Evolutionary conservation across 2,113 vertebrate species (phyloP), one percentile per base, ranked within the genome.

Genomic region (Lophotis ruficrista): DNA sequence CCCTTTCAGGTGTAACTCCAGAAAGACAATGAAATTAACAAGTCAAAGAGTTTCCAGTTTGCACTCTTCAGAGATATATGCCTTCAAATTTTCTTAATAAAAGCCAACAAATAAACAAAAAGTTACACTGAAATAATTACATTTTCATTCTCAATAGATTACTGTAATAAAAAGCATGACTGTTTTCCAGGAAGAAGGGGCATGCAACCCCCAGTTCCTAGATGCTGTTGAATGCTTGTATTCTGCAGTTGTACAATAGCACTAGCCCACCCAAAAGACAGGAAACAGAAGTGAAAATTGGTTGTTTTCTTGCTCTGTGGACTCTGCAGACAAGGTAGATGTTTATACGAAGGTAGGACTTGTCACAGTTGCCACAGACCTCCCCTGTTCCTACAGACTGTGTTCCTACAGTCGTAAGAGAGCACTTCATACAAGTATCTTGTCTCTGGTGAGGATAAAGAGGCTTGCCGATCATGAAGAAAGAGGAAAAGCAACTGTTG

Each of bases 321-420:
- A 33, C 0, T 2, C 62, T 69, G 48, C 28, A 83, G 61, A 76
- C 10, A 5, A 57, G 6, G 12, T 33, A 90, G 23, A 21, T 31
- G 0, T 12, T n/a, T 30, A 22, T 19, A 11, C 10, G 89, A 73
- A 15, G 1, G 24, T 22, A 68, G 25, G 30, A 37, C 10, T 27
- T 0, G 0, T 30, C 51, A 47, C 61, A 57, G 4, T 14, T 79
- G 43, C 28, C 35, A 76, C 14, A 86, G 30, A 76, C 3, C 20
- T 43, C 3, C 11, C 11, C 15, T 78, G 10, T 53, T 70, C n/a
- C 47, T 73, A 48, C 9, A 47, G 8, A 6, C 11, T 0, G 0
- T 48, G 50, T 61, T 83, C 54, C 45, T 66, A 81, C 19, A 62
- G 56, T 41, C 51, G 17, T 7, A 37, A 79, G 47, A 82, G 16